Evolutionary conservation across 1,140 invertebrate species (phyloP).

Genomic region (Heliconius nattereri): DNA sequence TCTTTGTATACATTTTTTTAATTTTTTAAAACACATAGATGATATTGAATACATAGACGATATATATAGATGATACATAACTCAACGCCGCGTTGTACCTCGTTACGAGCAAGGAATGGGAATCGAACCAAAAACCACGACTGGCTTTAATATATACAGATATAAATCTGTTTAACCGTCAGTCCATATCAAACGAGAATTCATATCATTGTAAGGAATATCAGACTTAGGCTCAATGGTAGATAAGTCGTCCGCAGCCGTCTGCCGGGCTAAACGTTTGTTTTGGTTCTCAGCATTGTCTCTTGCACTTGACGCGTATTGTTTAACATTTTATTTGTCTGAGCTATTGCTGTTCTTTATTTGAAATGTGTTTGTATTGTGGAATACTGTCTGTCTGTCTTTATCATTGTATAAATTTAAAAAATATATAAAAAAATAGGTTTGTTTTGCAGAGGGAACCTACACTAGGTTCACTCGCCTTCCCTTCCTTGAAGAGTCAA

Average conservation of each 20-base stretch:
- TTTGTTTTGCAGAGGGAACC: too few relatives aligned
- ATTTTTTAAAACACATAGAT: too few relatives aligned
- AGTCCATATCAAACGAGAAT: background rate
- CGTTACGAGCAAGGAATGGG: too few relatives aligned
- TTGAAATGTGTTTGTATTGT: background rate
- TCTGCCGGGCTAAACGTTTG: background rate
- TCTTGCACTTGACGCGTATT: constrained; percentile 27
- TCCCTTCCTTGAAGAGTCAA: too few relatives aligned
- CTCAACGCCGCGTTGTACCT: too few relatives aligned
- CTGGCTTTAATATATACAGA: background rate
- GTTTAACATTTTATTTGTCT: constrained; percentile 30
- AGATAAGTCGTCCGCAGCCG: constrained; percentile 6
- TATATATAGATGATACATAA: too few relatives aligned
- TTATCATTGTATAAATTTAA: background rate
- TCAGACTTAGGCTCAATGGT: background rate
- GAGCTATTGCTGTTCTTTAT: constrained; percentile 11
- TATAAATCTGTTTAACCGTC: background rate
- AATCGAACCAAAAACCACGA: too few relatives aligned
- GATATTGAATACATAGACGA: too few relatives aligned
- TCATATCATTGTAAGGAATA: background rate
- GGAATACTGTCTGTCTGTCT: background rate
- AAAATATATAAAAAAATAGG: too few relatives aligned
- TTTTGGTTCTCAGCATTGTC: constrained; percentile 1
- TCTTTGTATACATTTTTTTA: too few relatives aligned
- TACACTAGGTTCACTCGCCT: too few relatives aligned